These are phyloP conservation scores for Chascanopsetta lugubris DNA, from an alignment of 2,113 vertebrate genomes.

Conservation along the genomic window DNA sequence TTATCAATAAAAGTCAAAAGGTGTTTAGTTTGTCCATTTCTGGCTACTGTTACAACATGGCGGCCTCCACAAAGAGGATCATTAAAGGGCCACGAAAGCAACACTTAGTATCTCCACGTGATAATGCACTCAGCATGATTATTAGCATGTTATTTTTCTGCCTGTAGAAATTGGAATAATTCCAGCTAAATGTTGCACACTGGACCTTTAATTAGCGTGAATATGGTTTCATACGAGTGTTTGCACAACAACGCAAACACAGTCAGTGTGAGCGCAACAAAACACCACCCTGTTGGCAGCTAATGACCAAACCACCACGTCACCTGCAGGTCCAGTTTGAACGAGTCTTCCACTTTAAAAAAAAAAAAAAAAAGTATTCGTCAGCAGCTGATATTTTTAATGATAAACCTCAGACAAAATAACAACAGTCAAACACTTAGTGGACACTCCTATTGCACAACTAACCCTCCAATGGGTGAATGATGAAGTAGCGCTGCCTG, in stretches of 20 bases:
- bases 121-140: no score
- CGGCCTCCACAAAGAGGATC: no score
- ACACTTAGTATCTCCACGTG: no score
- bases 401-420: conserved; percentile 7
- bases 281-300: conserved; percentile 1
- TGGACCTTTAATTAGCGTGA: no score
- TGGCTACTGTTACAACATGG: no score
- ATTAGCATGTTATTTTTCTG: no score
- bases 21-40: no score
- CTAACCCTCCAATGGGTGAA: background rate
- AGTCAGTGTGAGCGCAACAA: background rate
- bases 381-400: conserved; percentile 5
- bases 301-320: background rate
- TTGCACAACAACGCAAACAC: background rate
- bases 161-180: no score
- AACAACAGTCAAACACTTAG: background rate
- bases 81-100: no score
- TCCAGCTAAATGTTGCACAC: no score
- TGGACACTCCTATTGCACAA: background rate
- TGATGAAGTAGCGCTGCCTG: conserved; percentile 25
- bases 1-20: no score
- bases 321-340: conserved; percentile 38
- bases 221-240: background rate
- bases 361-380: background rate
- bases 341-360: background rate